Base-by-base conservation (phyloP, 1,140 invertebrate genomes). In the Tetranychus cinnabarinus region DNA sequence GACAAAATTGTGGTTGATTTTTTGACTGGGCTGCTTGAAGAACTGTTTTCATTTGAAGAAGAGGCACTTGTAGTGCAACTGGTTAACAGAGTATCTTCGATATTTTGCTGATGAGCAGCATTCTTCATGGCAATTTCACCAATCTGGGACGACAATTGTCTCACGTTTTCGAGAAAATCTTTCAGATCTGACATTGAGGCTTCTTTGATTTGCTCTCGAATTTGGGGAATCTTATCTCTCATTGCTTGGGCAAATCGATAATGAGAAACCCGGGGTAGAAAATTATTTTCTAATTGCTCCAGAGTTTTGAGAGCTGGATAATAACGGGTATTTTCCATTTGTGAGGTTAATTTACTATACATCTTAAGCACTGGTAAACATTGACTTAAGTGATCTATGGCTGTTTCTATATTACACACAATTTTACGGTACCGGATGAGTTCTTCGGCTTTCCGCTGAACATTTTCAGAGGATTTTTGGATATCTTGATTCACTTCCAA, bases 301-400 rank as follows among this genome's bases (percentile, higher is more conserved):
- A 99, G 70, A 0, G 93, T 95, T 71, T 97, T 97, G 46, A 99
- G 70, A 0, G 96, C 95, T 64, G 91, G 92, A 75, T 98, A 97
- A 72, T 97, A 93, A 67, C 90, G 83, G 74, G 95, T 96, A 56
- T 88, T 86, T 65, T 84, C 82, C 68, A 97, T 88, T 73, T 97
- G 90, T 62, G 85, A 81, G 68, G 90, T 84, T 42, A 98, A 77
- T 73, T 97, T 97, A 33, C 88, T 84, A 73, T 97, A 97, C 62
- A 88, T 93, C 65, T 88, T 86, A 39, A 98, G 77, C 8, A 97
- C 85, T 58, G 93, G 92, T 64, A 97, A 76, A 74, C 91, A 97
- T 62, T 88, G 77, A 60, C 88, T 85, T 55, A 99, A 79, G 66
- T 87, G 88, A 64, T 96, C 86, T 66, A 97, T 88, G 6, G 92